These are phyloP conservation scores for Pseudochirops corinnae DNA, from an alignment of 2,797 vertebrate species.

Conservation along the genomic window DNA sequence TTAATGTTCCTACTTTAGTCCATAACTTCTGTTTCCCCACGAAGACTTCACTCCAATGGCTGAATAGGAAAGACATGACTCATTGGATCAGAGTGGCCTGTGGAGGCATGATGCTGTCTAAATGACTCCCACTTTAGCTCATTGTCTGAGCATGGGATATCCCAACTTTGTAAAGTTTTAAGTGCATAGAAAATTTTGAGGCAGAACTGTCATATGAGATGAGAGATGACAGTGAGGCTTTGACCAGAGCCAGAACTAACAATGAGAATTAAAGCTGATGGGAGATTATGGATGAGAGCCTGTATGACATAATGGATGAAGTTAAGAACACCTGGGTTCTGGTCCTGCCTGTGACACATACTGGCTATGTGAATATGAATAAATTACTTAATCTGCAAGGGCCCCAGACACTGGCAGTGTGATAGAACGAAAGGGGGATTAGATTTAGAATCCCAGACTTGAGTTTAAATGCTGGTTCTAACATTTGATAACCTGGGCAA, in stretches of 20 bases:
- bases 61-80: neutral
- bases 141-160: neutral
- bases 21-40: neutral
- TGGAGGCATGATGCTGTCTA: neutral
- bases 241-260: neutral
- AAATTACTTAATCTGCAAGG: neutral
- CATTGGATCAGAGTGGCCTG: neutral
- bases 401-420: neutral
- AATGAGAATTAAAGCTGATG: neutral
- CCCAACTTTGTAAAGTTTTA: neutral
- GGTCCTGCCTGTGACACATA: neutral
- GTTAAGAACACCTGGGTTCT: neutral
- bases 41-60: neutral
- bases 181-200: neutral
- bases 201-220: neutral
- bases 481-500: neutral
- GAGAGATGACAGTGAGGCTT: neutral
- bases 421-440: neutral
- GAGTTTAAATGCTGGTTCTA: neutral
- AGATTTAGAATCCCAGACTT: neutral
- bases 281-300: neutral
- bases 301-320: neutral
- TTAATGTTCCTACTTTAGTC: neutral
- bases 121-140: neutral
- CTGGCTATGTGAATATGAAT: neutral